Conservation (phyloP, 2,113 vertebrate species). For the Pachycephala philippinensis region DNA sequence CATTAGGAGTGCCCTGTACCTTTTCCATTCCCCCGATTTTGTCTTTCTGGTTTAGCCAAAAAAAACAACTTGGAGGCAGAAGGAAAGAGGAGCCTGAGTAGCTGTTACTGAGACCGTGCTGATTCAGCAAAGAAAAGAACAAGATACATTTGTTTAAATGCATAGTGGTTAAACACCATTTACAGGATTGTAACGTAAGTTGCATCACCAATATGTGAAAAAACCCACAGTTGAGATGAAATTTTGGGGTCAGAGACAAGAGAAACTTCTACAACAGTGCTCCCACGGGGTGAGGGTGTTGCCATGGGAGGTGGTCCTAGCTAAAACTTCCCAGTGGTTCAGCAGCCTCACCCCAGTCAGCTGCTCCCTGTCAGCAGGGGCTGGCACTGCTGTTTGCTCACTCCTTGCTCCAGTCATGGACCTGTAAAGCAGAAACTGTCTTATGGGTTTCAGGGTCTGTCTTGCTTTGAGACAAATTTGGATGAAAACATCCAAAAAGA, state of each 20-base stretch:
- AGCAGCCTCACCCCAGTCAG: not conserved
- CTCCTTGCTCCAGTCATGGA: not conserved
- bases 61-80: not conserved
- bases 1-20: not conserved
- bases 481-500: too few species aligned
- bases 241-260: not conserved
- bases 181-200: not conserved
- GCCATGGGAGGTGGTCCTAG: not conserved
- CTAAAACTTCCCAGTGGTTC: not conserved
- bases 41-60: not conserved
- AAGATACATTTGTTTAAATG: not conserved
- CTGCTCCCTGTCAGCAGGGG: not conserved
- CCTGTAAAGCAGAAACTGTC: not conserved
- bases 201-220: not conserved
- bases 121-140: not conserved
- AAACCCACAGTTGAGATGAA: not conserved
- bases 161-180: not conserved
- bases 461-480: too few species aligned
- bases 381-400: not conserved
- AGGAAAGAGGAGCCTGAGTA: not conserved
- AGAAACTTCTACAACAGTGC: not conserved
- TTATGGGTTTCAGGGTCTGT: not conserved
- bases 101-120: not conserved
- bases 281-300: not conserved
- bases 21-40: not conserved